phyloP scores from a whole-genome alignment of 2,797 vertebrate species.

The Ctenochaetus hawaiiensis region DNA sequence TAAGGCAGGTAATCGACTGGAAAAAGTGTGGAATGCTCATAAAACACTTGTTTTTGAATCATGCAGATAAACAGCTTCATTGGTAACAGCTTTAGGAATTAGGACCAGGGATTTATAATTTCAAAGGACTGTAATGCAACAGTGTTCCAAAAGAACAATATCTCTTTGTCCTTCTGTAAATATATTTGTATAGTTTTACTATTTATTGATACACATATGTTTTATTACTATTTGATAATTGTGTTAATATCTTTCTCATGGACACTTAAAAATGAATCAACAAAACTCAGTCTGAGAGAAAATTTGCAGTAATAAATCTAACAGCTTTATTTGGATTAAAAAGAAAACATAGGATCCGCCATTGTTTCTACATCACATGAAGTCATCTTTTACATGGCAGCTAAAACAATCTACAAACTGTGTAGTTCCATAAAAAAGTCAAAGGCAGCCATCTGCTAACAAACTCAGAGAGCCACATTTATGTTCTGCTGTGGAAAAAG shows the following conservation, averaged over 20 bases:
- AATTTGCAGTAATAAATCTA: neutral
- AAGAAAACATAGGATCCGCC: neutral
- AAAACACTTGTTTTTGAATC: too few species aligned
- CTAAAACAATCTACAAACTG: neutral
- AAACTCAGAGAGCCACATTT: constrained; percentile 27
- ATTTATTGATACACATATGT: neutral
- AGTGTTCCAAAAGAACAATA: too few species aligned
- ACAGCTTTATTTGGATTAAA: neutral
- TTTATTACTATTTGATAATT: neutral
- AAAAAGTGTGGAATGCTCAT: too few species aligned
- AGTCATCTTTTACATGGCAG: neutral
- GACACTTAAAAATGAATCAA: neutral
- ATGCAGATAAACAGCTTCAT: too few species aligned
- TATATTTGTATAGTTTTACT: neutral
- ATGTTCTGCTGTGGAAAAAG: constrained; percentile 47
- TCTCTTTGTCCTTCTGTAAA: neutral
- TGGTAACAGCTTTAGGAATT: too few species aligned
- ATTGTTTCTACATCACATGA: neutral
- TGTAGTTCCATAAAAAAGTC: constrained; percentile 16
- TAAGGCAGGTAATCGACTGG: too few species aligned
- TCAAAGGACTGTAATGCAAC: too few species aligned
- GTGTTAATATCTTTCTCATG: neutral
- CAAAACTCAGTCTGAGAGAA: neutral
- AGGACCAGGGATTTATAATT: too few species aligned
- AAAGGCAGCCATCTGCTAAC: constrained; percentile 10